Conservation (phyloP, 2,113 vertebrate species). For the Pseudorhombus dupliciocellatus region DNA sequence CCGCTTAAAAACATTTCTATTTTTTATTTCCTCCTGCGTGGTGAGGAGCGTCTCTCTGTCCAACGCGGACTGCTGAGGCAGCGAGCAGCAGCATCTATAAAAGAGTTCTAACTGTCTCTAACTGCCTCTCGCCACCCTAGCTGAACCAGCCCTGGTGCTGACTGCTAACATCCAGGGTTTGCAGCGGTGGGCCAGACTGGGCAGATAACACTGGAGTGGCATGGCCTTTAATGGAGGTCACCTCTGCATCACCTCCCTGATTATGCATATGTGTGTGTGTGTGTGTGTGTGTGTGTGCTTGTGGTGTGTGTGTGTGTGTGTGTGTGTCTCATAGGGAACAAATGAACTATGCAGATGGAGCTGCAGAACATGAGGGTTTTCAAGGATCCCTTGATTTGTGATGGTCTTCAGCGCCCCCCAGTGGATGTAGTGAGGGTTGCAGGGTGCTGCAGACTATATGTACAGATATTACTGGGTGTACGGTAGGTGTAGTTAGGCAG, state of each 20-base stretch:
- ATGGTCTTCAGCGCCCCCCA: conserved; percentile 60
- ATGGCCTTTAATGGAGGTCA: not conserved
- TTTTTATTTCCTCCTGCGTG: too few relatives aligned
- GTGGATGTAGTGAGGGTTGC: conserved; percentile 48
- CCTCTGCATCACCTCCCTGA: not conserved
- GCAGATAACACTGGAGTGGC: too few relatives aligned
- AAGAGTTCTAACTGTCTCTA: not conserved
- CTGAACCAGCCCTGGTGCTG: not conserved
- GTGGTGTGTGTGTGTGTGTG: too few relatives aligned
- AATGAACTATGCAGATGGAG: conserved; percentile 31
- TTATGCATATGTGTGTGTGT: too few relatives aligned
- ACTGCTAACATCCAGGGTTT: not conserved
- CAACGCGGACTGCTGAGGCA: too few relatives aligned
- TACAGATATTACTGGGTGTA: not conserved
- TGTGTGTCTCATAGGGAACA: conserved; percentile 5
- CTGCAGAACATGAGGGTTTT: conserved; percentile 8
- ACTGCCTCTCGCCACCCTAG: not conserved
- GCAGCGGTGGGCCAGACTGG: not conserved
- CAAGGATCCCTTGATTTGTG: conserved; percentile 7
- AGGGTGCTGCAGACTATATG: not conserved
- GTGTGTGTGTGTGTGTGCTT: not conserved
- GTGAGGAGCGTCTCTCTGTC: too few relatives aligned
- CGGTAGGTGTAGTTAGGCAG: too few relatives aligned
- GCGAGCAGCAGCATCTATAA: not conserved
- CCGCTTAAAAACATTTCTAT: too few relatives aligned